These are phyloP conservation scores for Raja brachyura DNA, from an alignment of 2,113 vertebrate genomes.

Conservation along the genomic window DNA sequence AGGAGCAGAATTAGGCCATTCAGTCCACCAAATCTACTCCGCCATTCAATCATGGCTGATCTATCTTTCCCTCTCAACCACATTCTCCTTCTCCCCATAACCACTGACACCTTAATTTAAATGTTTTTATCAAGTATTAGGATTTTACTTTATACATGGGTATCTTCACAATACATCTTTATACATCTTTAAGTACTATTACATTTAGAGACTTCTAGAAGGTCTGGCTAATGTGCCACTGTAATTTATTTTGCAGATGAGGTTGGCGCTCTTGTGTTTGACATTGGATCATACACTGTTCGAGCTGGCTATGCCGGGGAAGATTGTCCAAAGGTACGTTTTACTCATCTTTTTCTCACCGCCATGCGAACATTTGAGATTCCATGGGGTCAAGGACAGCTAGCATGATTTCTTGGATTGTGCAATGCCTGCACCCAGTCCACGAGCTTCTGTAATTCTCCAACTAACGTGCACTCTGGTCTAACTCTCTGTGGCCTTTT, in stretches of 20 bases:
- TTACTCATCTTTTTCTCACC: background rate
- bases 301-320: slow-evolving; percentile 96
- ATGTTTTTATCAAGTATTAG: no score
- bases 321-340: slow-evolving; percentile 90
- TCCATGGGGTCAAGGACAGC: background rate
- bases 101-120: no score
- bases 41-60: no score
- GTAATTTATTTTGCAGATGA: slow-evolving; percentile 70
- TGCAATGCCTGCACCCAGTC: no score
- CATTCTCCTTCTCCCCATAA: no score
- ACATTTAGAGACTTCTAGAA: background rate
- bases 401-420: background rate
- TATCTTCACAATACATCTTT: background rate
- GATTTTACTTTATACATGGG: background rate
- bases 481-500: no score
- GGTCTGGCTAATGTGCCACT: background rate
- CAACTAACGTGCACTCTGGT: no score
- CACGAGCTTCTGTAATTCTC: no score
- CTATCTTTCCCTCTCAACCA: no score
- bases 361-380: background rate
- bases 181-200: background rate
- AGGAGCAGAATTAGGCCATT: no score
- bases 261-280: slow-evolving; percentile 94
- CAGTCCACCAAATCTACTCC: no score
- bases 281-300: slow-evolving; percentile 94